Base-by-base conservation (phyloP, 1,140 invertebrate species). In the Elymnias hypermnestra region DNA sequence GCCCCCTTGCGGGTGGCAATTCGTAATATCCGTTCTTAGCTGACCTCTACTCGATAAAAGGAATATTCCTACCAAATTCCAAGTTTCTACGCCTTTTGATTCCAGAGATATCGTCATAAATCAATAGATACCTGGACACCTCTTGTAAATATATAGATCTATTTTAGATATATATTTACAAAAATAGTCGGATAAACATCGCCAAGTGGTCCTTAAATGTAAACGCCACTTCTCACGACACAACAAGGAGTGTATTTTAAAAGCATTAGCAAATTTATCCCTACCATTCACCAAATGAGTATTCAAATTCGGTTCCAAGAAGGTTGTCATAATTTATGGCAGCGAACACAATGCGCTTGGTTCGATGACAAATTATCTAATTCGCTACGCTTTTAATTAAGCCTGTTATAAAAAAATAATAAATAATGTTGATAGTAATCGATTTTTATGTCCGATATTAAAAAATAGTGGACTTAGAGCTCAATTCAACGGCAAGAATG, bases 351-450 rank as follows among this genome's bases (percentile, higher is more conserved):
- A 72, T 57, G 42, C 42, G 29, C 33, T 44, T 15, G 42, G 42
- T 28, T 13, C 51, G 64, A 75, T 77, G 76, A 81, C 76, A 81
- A 77, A 79, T 79, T 75, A 60, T 60, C 59, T 64, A 72, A 76
- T 77, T 75, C 67, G 66, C 46, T 52, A 66, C 61, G 68, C 50
- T 73, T 74, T 73, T 74, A 79, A 79, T 79, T 73, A 72, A 68
- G 58, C 33, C 14, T 22, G 8, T 39, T 47, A 21, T 23, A 17
- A 35, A 36, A 36, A 45, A 36, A 36, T 18, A 26, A 36, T 42
- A 49, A 42, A 41, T 36, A 47, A 47, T 5, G 26, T 21, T 39
- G 43, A 29, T 38, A 14, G 17, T 12, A 13, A 43, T 37, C 35
- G 17, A 12, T 46, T 38, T 38, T 46, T 46, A 38, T 38, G 18